Percentiles rank a stretch among this genome's conserved stretches.
These are phyloP conservation scores for Anastrepha ludens DNA, from an alignment of 1,140 invertebrate genomes.

Conservation along the genomic window DNA sequence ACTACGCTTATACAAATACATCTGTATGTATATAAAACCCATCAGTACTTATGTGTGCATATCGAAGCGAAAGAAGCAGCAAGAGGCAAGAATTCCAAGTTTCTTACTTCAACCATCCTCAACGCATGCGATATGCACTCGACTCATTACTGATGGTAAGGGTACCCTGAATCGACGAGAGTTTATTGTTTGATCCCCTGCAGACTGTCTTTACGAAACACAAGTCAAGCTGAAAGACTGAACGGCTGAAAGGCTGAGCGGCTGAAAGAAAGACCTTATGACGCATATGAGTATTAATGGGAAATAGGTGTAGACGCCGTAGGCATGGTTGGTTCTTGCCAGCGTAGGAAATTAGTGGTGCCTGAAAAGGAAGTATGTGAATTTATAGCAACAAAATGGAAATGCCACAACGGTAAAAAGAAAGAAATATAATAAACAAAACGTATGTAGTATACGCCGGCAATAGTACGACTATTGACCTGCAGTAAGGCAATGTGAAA, in stretches of 20 bases:
- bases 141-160: background rate
- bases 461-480: background rate
- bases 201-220: conserved; percentile 17
- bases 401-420: background rate
- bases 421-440: background rate
- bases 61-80: background rate
- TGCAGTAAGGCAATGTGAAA: background rate
- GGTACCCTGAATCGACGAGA: background rate
- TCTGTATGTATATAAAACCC: background rate
- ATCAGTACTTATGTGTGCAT: background rate
- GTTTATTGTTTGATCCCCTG: conserved; percentile 11
- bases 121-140: background rate
- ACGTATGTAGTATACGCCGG: background rate
- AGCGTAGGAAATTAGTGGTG: conserved; percentile 29
- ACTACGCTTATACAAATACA: background rate
- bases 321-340: background rate
- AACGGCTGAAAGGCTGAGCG: background rate
- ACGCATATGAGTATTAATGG: conserved; percentile 46
- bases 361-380: conserved; percentile 6
- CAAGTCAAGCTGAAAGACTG: conserved; percentile 37
- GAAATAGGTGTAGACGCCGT: background rate
- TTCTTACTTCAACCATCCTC: background rate
- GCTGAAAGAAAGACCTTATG: background rate
- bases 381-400: background rate
- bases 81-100: background rate